Conservation (phyloP, 2,888 invertebrate species). For the Euplagia quadripunctaria region DNA sequence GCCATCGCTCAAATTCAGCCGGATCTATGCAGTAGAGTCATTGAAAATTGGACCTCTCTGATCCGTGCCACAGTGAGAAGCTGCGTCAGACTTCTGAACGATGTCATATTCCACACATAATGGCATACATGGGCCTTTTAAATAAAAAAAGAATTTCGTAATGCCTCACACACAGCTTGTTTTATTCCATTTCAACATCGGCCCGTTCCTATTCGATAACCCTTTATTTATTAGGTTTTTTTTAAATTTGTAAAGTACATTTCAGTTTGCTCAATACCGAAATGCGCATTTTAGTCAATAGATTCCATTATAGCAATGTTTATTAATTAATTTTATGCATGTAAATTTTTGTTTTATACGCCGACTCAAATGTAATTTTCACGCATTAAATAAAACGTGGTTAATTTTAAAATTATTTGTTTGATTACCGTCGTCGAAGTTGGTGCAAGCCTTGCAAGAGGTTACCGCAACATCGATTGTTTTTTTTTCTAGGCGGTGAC, state of each 20-base stretch:
- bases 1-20: no score
- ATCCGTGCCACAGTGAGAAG: no score
- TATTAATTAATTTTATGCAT: conserved; percentile 11
- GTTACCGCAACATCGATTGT: conserved; percentile 48
- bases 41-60: no score
- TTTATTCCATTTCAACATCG: no score
- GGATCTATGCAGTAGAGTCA: no score
- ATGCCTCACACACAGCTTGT: no score
- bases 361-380: conserved; percentile 18
- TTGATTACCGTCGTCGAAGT: conserved; percentile 28
- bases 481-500: conserved; percentile 46
- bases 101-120: no score
- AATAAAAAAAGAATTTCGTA: no score
- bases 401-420: conserved; percentile 24
- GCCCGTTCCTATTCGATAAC: neutral
- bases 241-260: neutral
- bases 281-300: conserved; percentile 17
- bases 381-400: conserved; percentile 17
- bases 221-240: neutral
- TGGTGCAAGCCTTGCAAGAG: conserved; percentile 38
- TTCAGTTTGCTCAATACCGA: neutral
- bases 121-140: no score
- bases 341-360: conserved; percentile 11
- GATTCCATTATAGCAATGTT: conserved; percentile 17
- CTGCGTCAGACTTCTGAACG: no score